Base-by-base conservation (phyloP, 2,888 invertebrate genomes). In the Germaria angustata region DNA sequence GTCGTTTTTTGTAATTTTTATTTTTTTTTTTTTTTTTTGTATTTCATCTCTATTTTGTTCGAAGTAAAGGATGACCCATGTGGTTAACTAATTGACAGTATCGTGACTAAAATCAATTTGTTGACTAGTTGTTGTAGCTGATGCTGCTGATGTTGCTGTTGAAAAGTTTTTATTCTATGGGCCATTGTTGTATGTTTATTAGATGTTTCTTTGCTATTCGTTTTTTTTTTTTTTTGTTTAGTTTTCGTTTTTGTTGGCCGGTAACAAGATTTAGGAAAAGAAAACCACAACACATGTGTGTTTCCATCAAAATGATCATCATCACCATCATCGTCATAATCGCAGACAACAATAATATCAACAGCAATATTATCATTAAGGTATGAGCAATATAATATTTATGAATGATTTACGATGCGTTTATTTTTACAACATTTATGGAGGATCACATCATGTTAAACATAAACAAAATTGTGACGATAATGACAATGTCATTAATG, bases 21-120 rank as follows among this genome's bases (percentile, higher is more conserved):
- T n/a, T n/a, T n/a, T n/a, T n/a, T n/a, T n/a, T n/a, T n/a, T n/a
- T n/a, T 63, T 63, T 28, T 32, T 41, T 36, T 46, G 17, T 53
- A 20, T 36, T 34, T 2, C 41, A 4, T 59, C 41, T 49, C 59
- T 49, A 22, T 57, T 73, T 61, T 36, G 44, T n/a, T n/a, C n/a
- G 24, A 24, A 28, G 44, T 66, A 66, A 79, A 81, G 71, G 86
- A 87, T 89, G 89, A 89, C 89, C 89, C 89, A 87, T 88, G 82
- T 76, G 88, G 87, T 87, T 88, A 88, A 87, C 88, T 89, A 90
- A 89, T 89, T 89, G 89, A 89, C 89, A 89, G 88, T 89, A 90
- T 89, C 89, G 89, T 89, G 89, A 89, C 89, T 89, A 87, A 90
- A 89, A 89, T 89, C 89, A 89, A 89, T 89, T 89, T 89, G 90